These are phyloP conservation scores for Drosophila nebulosa DNA, from an alignment of 1,140 invertebrate species.

Conservation along the genomic window DNA sequence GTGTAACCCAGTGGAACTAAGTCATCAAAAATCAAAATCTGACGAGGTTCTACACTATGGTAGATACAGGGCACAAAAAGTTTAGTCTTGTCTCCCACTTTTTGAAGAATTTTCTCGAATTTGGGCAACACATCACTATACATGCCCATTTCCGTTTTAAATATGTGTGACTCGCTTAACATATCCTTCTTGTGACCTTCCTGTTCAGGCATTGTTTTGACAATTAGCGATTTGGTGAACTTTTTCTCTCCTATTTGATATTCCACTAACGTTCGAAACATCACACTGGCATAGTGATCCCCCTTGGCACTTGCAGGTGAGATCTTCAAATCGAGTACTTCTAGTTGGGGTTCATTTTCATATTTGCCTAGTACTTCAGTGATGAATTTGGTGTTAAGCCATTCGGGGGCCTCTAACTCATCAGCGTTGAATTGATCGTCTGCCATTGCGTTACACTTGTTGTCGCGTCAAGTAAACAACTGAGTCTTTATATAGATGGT, in stretches of 20 bases:
- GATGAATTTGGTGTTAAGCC: slow-evolving; percentile 56
- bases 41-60: slow-evolving; percentile 36
- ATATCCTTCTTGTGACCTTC: slow-evolving; percentile 62
- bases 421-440: slow-evolving; percentile 49
- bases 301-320: slow-evolving; percentile 62
- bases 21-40: slow-evolving; percentile 64
- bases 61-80: slow-evolving; percentile 40
- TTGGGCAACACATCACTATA: slow-evolving; percentile 53
- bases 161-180: slow-evolving; percentile 37
- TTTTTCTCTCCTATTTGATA: slow-evolving; percentile 8
- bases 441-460: background rate
- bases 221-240: slow-evolving; percentile 44
- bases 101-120: slow-evolving; percentile 49
- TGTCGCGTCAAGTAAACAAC: no score
- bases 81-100: slow-evolving; percentile 30
- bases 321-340: slow-evolving; percentile 31
- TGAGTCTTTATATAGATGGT: no score
- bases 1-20: slow-evolving; percentile 38
- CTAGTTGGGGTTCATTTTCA: slow-evolving; percentile 26
- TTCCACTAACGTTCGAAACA: slow-evolving; percentile 49
- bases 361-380: slow-evolving; percentile 27
- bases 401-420: slow-evolving; percentile 56
- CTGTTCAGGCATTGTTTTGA: slow-evolving; percentile 67
- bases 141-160: slow-evolving; percentile 66
- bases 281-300: slow-evolving; percentile 75